Evolutionary conservation across 2,888 invertebrate species (phyloP).

Genomic region (Brachylomia viminalis): DNA sequence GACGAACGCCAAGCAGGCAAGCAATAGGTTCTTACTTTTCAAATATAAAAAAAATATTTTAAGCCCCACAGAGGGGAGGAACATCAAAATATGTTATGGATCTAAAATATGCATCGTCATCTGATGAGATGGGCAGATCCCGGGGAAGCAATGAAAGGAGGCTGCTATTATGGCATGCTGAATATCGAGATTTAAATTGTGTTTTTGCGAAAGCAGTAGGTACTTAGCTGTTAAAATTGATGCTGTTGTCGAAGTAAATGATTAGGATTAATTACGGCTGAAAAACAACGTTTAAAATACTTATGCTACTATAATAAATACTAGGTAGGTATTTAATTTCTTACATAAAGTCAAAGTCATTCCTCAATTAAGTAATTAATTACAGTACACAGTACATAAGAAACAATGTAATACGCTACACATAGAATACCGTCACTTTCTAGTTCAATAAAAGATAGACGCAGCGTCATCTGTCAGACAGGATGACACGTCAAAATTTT

Average conservation of each 20-base stretch:
- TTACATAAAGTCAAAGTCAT: background rate
- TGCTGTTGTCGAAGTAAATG: conserved; percentile 23
- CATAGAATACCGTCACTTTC: background rate
- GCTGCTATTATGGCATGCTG: conserved; percentile 43
- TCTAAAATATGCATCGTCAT: conserved; percentile 69
- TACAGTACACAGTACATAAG: background rate
- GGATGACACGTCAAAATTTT: no score
- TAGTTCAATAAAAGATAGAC: no score
- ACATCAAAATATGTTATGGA: conserved; percentile 79
- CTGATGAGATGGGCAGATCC: conserved; percentile 53
- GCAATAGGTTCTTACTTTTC: background rate
- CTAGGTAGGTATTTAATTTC: background rate
- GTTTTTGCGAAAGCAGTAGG: conserved; percentile 43
- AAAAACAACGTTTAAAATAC: conserved; percentile 19
- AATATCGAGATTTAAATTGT: conserved; percentile 54
- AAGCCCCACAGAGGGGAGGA: conserved; percentile 40
- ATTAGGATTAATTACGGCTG: conserved; percentile 14
- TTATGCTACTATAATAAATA: background rate
- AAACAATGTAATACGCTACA: background rate
- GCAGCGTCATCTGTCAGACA: no score
- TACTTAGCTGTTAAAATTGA: conserved; percentile 33
- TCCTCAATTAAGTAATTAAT: no score
- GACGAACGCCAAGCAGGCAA: background rate
- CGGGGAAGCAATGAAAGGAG: conserved; percentile 34
- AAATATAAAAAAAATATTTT: conserved; percentile 21